phyloP scores from a whole-genome alignment of 2,797 vertebrate genomes.

The Uromys caudimaculatus region DNA sequence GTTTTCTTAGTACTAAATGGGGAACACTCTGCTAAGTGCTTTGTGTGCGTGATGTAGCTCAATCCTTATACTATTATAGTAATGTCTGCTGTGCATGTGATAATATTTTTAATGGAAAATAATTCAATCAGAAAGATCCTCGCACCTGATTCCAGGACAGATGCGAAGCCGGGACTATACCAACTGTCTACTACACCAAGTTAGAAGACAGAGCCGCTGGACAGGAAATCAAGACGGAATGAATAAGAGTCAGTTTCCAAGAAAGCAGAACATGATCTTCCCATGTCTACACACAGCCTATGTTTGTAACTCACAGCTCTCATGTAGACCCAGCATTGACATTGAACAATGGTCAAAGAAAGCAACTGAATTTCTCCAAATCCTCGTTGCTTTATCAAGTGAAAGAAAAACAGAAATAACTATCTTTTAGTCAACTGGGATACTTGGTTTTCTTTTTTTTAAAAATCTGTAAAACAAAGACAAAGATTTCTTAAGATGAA shows the following conservation, averaged over 20 bases:
- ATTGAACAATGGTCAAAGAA: slow-evolving; percentile 18
- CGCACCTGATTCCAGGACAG: background rate
- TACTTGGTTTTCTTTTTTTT: background rate
- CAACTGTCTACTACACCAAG: background rate
- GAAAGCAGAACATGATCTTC: background rate
- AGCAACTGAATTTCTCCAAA: slow-evolving; percentile 32
- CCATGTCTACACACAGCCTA: background rate
- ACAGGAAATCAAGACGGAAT: background rate
- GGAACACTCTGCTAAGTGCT: background rate
- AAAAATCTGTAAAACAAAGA: background rate
- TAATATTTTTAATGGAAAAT: background rate
- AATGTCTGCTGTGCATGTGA: background rate
- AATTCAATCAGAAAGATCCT: background rate
- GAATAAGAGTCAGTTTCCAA: background rate
- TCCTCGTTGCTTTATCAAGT: background rate
- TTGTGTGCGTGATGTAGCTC: background rate
- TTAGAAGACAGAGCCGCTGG: background rate
- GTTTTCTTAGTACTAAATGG: background rate
- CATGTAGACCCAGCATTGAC: background rate
- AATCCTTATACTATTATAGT: background rate
- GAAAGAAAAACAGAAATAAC: slow-evolving; percentile 13
- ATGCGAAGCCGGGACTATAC: background rate
- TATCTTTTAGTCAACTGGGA: background rate
- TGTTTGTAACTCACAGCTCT: background rate
- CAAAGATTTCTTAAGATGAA: slow-evolving; percentile 22